A percentile compares a stretch with the other conserved stretches of the same genome.
These are phyloP conservation scores for Boloria selene DNA, from an alignment of 2,888 invertebrate species.

Conservation along the genomic window DNA sequence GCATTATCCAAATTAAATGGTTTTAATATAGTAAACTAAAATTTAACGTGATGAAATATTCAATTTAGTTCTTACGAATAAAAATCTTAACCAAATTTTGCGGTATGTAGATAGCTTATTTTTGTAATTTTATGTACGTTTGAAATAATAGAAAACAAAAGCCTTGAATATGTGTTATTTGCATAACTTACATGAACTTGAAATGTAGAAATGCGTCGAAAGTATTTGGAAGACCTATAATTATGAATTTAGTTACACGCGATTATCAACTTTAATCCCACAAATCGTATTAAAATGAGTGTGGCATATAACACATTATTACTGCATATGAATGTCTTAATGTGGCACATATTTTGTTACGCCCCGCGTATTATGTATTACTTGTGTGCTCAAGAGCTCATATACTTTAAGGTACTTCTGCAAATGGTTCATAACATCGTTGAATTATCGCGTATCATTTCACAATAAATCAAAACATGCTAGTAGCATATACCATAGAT, in stretches of 20 bases:
- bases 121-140: background rate
- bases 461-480: constrained; percentile 1
- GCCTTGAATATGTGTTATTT: background rate
- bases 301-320: constrained; percentile 26
- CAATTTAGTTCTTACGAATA: no score
- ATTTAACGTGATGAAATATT: background rate
- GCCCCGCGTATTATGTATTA: constrained; percentile 21
- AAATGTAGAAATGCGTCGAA: background rate
- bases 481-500: no score
- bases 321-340: constrained; percentile 29
- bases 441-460: background rate
- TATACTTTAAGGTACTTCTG: constrained; percentile 23
- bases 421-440: background rate
- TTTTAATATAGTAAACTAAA: constrained; percentile 5
- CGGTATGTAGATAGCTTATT: background rate
- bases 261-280: constrained; percentile 12
- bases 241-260: background rate
- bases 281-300: constrained; percentile 28
- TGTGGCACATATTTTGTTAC: constrained; percentile 26
- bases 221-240: background rate
- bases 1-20: constrained; percentile 41
- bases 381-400: constrained; percentile 20
- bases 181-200: background rate
- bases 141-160: background rate
- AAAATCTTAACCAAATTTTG: no score